A percentile compares a stretch with the other conserved stretches of the same genome.
Evolutionary conservation across 2,888 invertebrate species (phyloP).

Genomic region (Nasonovia ribisnigri): DNA sequence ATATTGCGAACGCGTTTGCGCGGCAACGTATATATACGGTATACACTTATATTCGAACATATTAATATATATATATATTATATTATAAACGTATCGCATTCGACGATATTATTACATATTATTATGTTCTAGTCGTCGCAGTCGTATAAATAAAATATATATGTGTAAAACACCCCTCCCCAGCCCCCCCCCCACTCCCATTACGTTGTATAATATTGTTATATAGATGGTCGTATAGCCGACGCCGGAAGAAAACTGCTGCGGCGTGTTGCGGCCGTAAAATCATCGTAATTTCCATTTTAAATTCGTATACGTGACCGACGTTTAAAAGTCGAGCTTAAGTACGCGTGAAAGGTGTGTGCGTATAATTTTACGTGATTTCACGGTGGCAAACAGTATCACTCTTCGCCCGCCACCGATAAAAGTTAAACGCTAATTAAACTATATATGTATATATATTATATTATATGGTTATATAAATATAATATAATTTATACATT

Average conservation of each 20-base stretch:
- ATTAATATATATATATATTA: neutral
- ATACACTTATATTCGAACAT: neutral
- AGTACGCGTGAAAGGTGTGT: constrained; percentile 18
- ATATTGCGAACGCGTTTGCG: neutral
- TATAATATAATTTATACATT: neutral
- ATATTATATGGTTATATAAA: neutral
- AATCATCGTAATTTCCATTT: constrained; percentile 49
- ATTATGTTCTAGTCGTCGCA: constrained; percentile 9
- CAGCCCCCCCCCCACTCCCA: no score
- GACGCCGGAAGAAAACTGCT: constrained; percentile 8
- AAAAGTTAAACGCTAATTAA: constrained; percentile 16
- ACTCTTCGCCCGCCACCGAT: neutral
- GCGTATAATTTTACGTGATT: constrained; percentile 41
- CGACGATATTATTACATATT: constrained; percentile 2
- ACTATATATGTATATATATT: neutral
- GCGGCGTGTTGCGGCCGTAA: constrained; percentile 1
- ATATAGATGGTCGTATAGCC: neutral
- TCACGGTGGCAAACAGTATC: constrained; percentile 23
- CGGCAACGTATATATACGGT: neutral
- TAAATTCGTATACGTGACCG: constrained; percentile 55
- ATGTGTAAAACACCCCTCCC: neutral
- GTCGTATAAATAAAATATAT: neutral
- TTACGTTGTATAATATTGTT: neutral
- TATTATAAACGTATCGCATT: neutral
- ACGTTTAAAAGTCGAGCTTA: constrained; percentile 52